phyloP scores from a whole-genome alignment of 1,140 invertebrate species.

The Apocrypta bakeri region DNA sequence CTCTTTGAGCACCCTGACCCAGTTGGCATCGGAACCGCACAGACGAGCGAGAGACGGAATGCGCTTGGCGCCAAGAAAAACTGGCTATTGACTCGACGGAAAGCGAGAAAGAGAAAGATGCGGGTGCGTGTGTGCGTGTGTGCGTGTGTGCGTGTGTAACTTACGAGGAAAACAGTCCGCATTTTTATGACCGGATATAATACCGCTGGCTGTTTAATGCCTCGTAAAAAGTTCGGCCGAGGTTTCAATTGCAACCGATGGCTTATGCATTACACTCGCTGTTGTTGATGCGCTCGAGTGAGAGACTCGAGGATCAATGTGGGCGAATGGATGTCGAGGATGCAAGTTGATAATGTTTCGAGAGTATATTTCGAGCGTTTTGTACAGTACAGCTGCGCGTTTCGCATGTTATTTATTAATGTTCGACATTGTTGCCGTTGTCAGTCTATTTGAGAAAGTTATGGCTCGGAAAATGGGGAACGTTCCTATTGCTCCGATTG shows the following conservation, averaged over 20 bases:
- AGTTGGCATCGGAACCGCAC: conserved; percentile 51
- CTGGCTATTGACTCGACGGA: conserved; percentile 11
- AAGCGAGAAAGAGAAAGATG: background rate
- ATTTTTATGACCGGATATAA: background rate
- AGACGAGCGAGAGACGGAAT: conserved; percentile 35
- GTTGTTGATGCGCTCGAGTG: background rate
- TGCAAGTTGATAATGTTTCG: background rate
- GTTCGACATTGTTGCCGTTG: background rate
- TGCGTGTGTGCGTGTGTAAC: background rate
- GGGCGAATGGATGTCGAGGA: background rate
- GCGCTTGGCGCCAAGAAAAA: conserved; percentile 37
- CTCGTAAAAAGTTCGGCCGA: conserved; percentile 14
- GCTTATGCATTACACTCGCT: background rate
- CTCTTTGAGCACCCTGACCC: conserved; percentile 53
- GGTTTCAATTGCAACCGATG: background rate
- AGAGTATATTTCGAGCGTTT: background rate
- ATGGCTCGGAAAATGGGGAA: background rate
- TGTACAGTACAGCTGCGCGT: background rate
- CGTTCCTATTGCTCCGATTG: too few relatives aligned
- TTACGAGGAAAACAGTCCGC: background rate
- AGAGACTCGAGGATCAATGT: background rate
- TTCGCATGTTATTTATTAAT: background rate
- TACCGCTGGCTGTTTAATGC: conserved; percentile 21
- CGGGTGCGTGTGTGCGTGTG: too few relatives aligned
- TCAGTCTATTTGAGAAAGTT: background rate